Evolutionary conservation across 2,888 invertebrate genomes (phyloP), one percentile per base, ranked within the genome.

Genomic region (Eupithecia dodoneata): DNA sequence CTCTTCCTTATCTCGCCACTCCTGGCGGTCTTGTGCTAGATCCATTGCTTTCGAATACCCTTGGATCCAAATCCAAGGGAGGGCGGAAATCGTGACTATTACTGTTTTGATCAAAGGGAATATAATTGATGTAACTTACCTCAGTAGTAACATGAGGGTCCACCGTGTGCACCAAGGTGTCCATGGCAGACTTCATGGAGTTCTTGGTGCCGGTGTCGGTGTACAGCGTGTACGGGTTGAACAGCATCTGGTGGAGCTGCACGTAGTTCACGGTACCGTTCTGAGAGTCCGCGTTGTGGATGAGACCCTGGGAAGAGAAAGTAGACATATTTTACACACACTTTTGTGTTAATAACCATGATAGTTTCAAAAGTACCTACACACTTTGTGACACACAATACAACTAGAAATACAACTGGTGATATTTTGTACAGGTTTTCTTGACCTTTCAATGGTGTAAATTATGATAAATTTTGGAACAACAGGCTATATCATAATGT

Each of bases 221-320:
- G 93, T 97, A 98, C 77, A 98, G 90, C 12, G 95, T 94, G 88
- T 97, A 98, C 0, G 98, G 98, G 93, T 98, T 97, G 92, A 98
- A 97, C 77, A 98, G 93, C 96, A 98, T 97, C 90, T 96, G 96
- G 87, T 97, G 98, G 70, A 98, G 95, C 81, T 97, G 97, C 5
- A 97, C 92, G 87, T 96, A 97, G 85, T 96, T 96, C 10, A 93
- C 87, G 0, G 96, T 94, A 15, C 95, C 95, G 15, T 93, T 95
- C 59, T 92, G 91, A n/a, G 93, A 87, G 80, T 96, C 96, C 0
- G 96, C 96, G 76, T 96, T 92, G 90, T 97, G 97, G 89, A 98
- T 97, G 73, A 98, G 91, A 15, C 97, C 97, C 96, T 97, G 92
- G 12, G 91, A 87, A 44, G 75, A 65, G 52, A 73, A 18, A 49